A percentile compares a stretch with the other conserved stretches of the same genome.
phyloP scores from a whole-genome alignment of 2,797 vertebrate genomes.

The Tympanoctomys barrerae region DNA sequence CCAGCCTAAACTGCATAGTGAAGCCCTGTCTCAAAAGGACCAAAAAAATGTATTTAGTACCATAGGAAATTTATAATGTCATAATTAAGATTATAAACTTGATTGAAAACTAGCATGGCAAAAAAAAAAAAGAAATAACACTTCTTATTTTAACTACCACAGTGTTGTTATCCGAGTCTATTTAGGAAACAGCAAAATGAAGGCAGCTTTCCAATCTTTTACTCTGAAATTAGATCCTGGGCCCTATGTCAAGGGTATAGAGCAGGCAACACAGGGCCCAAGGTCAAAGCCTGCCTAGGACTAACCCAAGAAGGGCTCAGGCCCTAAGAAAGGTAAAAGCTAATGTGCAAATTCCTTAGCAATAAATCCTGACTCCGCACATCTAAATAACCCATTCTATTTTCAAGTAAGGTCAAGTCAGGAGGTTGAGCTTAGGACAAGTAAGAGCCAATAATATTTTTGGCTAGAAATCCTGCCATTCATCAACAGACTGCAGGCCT shows the following conservation, averaged over 20 bases:
- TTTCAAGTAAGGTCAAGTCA: constrained; percentile 64
- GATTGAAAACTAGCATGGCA: constrained; percentile 8
- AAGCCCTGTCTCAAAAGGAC: background rate
- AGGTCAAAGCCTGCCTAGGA: constrained; percentile 47
- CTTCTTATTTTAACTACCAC: constrained; percentile 31
- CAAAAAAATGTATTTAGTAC: background rate
- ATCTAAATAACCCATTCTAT: constrained; percentile 45
- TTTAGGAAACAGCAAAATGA: constrained; percentile 44
- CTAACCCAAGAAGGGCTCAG: constrained; percentile 93
- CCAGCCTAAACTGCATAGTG: background rate
- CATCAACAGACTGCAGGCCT: background rate
- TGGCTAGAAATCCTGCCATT: constrained; percentile 56
- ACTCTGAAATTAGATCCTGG: constrained; percentile 57
- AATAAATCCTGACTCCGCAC: constrained; percentile 42
- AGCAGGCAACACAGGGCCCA: constrained; percentile 9
- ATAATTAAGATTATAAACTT: background rate
- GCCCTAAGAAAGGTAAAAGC: constrained; percentile 91
- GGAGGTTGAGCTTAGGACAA: constrained; percentile 63
- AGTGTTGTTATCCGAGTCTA: constrained; percentile 22
- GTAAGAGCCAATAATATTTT: constrained; percentile 22
- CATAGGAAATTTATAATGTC: background rate
- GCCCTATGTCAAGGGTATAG: background rate
- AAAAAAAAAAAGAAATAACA: constrained; percentile 41
- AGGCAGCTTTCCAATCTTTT: constrained; percentile 48
- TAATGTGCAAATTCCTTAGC: constrained; percentile 26